Percentiles rank a stretch among this genome's conserved stretches.
Conservation (phyloP, 1,140 invertebrate genomes). For the Oryctes rhinoceros region DNA sequence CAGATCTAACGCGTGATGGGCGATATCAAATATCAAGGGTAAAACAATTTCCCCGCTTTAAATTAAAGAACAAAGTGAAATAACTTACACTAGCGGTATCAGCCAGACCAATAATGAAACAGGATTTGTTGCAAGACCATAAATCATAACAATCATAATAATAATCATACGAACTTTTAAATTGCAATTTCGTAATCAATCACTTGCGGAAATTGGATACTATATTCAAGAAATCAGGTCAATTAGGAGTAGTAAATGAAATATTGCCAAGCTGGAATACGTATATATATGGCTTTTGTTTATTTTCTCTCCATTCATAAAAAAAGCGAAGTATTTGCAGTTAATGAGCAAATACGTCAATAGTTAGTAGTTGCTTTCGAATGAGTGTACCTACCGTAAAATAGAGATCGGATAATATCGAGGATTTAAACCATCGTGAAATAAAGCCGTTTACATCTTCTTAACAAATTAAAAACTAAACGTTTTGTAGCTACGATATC, state of each 20-base stretch:
- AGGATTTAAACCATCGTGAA: too few species aligned
- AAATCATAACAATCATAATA: neutral
- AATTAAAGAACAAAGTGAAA: neutral
- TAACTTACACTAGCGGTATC: neutral
- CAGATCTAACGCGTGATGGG: too few species aligned
- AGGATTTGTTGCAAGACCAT: neutral
- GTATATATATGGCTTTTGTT: neutral
- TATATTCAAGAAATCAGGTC: neutral
- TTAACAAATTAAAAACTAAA: too few species aligned
- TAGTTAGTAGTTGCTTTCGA: too few species aligned
- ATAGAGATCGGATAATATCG: too few species aligned
- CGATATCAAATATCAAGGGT: neutral
- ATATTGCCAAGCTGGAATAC: neutral
- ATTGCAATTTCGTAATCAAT: constrained; percentile 3
- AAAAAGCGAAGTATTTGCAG: too few species aligned
- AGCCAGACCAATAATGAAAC: neutral
- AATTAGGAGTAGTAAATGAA: neutral
- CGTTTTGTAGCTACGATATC: too few species aligned
- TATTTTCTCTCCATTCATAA: too few species aligned
- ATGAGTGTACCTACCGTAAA: too few species aligned
- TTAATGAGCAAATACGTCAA: too few species aligned
- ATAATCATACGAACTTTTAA: neutral
- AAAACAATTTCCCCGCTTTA: neutral
- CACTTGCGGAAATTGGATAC: neutral
- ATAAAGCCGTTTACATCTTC: too few species aligned